A percentile compares a stretch with the other conserved stretches of the same genome.
Conservation (phyloP, 1,140 invertebrate species). For the Drosophila pandora region DNA sequence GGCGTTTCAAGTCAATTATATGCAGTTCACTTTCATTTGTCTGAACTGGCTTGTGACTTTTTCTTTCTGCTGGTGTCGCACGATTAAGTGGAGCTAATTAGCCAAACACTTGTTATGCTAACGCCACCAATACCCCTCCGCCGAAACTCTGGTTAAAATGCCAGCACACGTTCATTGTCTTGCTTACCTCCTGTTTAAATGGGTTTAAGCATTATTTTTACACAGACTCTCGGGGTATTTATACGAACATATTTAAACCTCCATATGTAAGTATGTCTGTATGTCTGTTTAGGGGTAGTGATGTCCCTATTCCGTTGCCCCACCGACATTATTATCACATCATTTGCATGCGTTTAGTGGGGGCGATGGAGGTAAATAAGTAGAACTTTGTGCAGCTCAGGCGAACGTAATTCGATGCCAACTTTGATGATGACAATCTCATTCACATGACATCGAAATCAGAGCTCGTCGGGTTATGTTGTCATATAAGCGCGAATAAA, state of each 20-base stretch:
- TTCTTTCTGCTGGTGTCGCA: constrained; percentile 43
- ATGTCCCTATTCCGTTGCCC: not conserved
- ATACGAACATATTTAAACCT: not conserved
- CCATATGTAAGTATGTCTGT: not conserved
- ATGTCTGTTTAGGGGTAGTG: constrained; percentile 7
- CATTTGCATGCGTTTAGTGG: constrained; percentile 64
- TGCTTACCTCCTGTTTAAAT: constrained; percentile 64
- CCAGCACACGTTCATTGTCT: constrained; percentile 55
- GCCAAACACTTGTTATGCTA: constrained; percentile 66
- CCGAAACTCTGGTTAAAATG: constrained; percentile 43
- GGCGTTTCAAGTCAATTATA: constrained; percentile 67
- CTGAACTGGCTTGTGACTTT: constrained; percentile 26
- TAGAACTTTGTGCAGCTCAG: constrained; percentile 55
- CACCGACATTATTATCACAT: constrained; percentile 60
- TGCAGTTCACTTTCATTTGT: constrained; percentile 55
- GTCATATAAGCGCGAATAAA: constrained; percentile 33
- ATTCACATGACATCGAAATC: constrained; percentile 71
- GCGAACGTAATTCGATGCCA: constrained; percentile 69
- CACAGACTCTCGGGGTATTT: not conserved
- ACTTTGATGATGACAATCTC: constrained; percentile 74
- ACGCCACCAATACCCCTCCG: not conserved
- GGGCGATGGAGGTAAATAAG: constrained; percentile 36
- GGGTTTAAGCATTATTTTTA: constrained; percentile 59
- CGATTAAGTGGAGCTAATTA: constrained; percentile 63
- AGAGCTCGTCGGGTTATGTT: constrained; percentile 24